Percentiles rank a stretch among this genome's conserved stretches.
These are phyloP conservation scores for Fopius arisanus DNA, from an alignment of 1,140 invertebrate genomes.

Conservation along the genomic window DNA sequence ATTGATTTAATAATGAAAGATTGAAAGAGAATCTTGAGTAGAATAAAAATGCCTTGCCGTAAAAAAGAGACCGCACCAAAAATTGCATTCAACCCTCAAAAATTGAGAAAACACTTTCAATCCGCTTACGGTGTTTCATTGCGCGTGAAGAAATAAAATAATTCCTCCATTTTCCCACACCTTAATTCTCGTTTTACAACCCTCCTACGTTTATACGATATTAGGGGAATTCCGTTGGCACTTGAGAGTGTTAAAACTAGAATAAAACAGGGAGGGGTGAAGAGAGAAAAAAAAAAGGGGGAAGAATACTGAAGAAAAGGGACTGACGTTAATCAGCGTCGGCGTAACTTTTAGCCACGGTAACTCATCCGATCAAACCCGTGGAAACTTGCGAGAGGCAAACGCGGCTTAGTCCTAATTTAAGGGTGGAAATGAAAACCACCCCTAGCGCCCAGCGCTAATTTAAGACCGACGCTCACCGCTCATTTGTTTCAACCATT, in stretches of 20 bases:
- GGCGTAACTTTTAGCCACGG: conserved; percentile 37
- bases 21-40: too few species aligned
- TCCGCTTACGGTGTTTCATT: neutral
- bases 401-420: conserved; percentile 61
- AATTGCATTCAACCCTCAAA: too few species aligned
- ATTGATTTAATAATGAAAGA: too few species aligned
- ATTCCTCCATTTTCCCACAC: neutral
- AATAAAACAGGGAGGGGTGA: neutral
- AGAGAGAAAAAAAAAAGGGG: too few species aligned
- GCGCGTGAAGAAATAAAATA: neutral
- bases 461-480: conserved; percentile 61
- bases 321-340: conserved; percentile 41
- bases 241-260: neutral
- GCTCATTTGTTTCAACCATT: conserved; percentile 65
- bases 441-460: conserved; percentile 55
- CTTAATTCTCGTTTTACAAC: neutral
- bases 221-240: neutral
- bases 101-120: neutral
- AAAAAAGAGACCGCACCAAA: too few species aligned
- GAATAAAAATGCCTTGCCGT: too few species aligned
- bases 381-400: conserved; percentile 52
- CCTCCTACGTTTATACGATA: neutral
- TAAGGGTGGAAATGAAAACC: conserved; percentile 65
- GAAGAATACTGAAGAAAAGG: conserved; percentile 2
- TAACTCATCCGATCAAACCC: conserved; percentile 60